A percentile compares a stretch with the other conserved stretches of the same genome.
Evolutionary conservation across 2,888 invertebrate genomes (phyloP).

Genomic region (Strigamia crassipes): DNA sequence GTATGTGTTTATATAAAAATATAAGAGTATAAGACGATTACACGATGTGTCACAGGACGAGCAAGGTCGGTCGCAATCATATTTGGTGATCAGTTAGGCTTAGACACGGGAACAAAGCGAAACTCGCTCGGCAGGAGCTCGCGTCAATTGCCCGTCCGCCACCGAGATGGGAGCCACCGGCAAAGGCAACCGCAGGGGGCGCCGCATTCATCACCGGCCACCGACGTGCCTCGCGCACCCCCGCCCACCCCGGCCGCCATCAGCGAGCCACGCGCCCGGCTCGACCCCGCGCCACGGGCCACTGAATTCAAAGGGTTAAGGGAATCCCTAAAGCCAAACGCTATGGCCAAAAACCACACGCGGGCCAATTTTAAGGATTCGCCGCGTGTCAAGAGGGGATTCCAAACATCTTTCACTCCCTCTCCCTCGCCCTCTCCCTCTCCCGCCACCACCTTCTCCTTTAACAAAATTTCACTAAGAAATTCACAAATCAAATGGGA

Average conservation of each 20-base stretch:
- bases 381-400: conserved; percentile 23
- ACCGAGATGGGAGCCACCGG: not conserved
- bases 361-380: conserved; percentile 12
- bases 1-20: no score
- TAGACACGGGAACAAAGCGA: not conserved
- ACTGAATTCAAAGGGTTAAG: conserved; percentile 30
- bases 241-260: not conserved
- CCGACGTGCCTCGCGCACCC: not conserved
- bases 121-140: not conserved
- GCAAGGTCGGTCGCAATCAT: no score
- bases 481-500: no score
- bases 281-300: conserved; percentile 17
- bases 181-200: not conserved
- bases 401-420: not conserved
- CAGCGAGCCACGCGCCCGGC: not conserved
- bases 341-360: conserved; percentile 10
- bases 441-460: no score
- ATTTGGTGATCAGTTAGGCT: not conserved
- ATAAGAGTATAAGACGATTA: no score
- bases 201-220: conserved; percentile 4
- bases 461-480: no score
- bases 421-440: no score
- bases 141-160: not conserved
- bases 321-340: conserved; percentile 26
- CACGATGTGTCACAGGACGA: no score